phyloP scores from a whole-genome alignment of 2,797 vertebrate species.

The Falco berigora region DNA sequence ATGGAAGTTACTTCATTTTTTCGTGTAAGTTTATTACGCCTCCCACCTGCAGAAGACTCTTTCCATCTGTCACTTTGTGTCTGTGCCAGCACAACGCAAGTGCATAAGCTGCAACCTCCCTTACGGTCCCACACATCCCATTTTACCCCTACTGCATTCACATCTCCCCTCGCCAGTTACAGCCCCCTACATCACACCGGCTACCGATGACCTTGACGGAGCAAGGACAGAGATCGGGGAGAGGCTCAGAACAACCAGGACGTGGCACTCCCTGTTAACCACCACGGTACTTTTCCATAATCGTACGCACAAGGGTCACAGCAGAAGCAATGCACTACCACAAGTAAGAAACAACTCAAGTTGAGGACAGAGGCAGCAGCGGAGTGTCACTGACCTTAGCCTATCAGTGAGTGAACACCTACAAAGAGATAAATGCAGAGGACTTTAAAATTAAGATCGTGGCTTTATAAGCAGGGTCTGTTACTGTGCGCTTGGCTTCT shows the following conservation, averaged over 20 bases:
- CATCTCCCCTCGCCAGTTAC: background rate
- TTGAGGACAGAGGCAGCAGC: background rate
- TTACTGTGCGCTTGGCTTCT: too few relatives aligned
- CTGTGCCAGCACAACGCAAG: background rate
- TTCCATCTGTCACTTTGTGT: background rate
- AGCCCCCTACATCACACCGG: background rate
- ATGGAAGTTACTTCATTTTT: background rate
- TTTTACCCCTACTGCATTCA: background rate
- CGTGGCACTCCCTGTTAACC: fast-evolving
- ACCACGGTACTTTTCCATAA: fast-evolving
- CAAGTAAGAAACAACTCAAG: background rate
- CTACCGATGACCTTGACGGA: background rate
- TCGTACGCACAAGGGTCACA: too few relatives aligned
- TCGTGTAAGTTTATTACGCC: background rate
- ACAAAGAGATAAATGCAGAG: background rate
- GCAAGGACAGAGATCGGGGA: background rate
- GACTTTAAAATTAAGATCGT: too few relatives aligned
- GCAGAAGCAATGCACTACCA: background rate
- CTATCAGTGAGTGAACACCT: background rate
- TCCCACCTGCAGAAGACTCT: constrained; percentile 1
- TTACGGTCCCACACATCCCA: background rate
- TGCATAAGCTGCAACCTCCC: background rate
- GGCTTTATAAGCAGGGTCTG: background rate
- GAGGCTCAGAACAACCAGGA: background rate
- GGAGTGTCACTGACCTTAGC: background rate